phyloP scores from a whole-genome alignment of 2,888 invertebrate species.

The Sicus ferrugineus region DNA sequence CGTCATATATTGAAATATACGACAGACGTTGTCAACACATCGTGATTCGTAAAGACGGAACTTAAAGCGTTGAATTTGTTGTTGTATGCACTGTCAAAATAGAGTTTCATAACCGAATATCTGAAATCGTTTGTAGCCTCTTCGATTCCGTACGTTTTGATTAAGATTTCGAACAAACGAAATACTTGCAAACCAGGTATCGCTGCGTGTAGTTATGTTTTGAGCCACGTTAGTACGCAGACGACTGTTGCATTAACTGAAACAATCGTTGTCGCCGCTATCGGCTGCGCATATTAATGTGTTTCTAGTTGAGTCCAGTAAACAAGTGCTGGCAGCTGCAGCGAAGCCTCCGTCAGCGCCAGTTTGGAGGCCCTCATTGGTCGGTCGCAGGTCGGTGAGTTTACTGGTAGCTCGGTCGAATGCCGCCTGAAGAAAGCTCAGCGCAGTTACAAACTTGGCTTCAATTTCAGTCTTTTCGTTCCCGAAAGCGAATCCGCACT shows the following conservation, averaged over 20 bases:
- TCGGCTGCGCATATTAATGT: constrained; percentile 25
- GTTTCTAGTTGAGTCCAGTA: background rate
- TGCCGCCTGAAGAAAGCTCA: constrained; percentile 47
- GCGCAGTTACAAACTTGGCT: constrained; percentile 32
- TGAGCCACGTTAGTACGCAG: background rate
- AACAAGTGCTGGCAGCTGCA: background rate
- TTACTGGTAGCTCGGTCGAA: background rate
- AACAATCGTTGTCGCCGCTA: background rate
- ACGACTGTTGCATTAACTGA: background rate
- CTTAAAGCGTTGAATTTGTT: background rate
- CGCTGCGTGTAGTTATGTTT: background rate
- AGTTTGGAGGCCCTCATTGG: background rate
- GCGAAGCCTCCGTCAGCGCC: background rate
- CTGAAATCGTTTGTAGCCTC: background rate
- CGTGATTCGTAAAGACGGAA: background rate
- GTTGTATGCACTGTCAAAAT: too few species aligned
- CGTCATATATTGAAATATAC: too few species aligned
- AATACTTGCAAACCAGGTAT: too few species aligned
- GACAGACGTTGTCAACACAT: too few species aligned
- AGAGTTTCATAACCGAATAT: constrained; percentile 27
- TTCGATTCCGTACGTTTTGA: constrained; percentile 10
- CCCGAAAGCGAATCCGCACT: constrained; percentile 8
- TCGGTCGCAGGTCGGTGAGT: constrained; percentile 36
- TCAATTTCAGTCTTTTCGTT: constrained; percentile 15
- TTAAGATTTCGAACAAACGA: background rate